phyloP scores from a whole-genome alignment of 2,888 invertebrate genomes.

The Electrophaes corylata region DNA sequence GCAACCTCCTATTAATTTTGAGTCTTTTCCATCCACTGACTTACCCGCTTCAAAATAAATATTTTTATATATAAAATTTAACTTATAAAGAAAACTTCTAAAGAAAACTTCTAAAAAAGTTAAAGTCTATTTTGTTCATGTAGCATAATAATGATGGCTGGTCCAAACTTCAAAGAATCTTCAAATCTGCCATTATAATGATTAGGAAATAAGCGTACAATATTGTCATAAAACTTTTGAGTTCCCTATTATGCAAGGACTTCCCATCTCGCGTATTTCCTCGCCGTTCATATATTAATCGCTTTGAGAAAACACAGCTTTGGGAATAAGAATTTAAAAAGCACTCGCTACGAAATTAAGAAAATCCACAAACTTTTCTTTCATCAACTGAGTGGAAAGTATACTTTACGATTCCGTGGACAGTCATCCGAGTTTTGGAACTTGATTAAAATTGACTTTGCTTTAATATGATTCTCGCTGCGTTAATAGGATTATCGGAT shows the following conservation, averaged over 20 bases:
- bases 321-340: not conserved
- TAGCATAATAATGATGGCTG: too few species aligned
- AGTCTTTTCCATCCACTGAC: too few species aligned
- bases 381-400: conserved; percentile 51
- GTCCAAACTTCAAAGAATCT: not conserved
- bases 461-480: conserved; percentile 28
- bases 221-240: not conserved
- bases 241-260: not conserved
- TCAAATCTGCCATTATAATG: not conserved
- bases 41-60: too few species aligned
- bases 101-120: not conserved
- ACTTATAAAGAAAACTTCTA: too few species aligned
- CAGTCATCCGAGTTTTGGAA: conserved; percentile 45
- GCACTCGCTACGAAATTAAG: conserved; percentile 6
- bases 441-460: conserved; percentile 61
- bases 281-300: not conserved
- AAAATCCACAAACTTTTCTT: conserved; percentile 21
- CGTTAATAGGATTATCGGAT: conserved; percentile 55
- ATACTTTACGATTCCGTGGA: conserved; percentile 52
- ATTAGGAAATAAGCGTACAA: not conserved
- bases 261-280: not conserved
- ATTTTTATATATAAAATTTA: too few species aligned
- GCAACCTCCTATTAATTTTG: too few species aligned
- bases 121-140: not conserved
- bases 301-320: not conserved